Percentiles rank a stretch among this genome's conserved stretches.
phyloP scores from a whole-genome alignment of 2,888 invertebrate species.

The Calameuta pallipes region DNA sequence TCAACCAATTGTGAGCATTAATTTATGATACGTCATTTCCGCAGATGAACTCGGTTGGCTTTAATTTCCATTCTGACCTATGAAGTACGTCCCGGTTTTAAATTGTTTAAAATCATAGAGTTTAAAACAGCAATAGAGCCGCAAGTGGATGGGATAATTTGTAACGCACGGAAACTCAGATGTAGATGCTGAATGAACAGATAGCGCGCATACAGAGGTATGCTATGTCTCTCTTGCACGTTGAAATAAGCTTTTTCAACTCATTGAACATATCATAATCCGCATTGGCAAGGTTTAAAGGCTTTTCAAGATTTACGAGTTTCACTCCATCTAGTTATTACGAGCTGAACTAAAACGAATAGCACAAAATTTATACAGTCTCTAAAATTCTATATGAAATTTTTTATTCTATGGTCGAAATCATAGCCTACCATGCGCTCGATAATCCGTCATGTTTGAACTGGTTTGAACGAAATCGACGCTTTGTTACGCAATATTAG shows the following conservation, averaged over 20 bases:
- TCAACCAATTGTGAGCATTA: background rate
- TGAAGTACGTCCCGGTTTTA: conserved; percentile 6
- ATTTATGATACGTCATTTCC: background rate
- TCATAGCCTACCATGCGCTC: conserved; percentile 1
- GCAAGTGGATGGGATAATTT: background rate
- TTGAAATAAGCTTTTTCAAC: background rate
- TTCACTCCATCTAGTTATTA: background rate
- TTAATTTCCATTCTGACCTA: background rate
- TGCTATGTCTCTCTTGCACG: background rate
- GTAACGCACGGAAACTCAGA: background rate
- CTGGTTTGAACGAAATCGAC: conserved; percentile 18
- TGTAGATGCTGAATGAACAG: background rate
- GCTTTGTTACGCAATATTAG: conserved; percentile 20
- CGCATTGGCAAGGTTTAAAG: background rate
- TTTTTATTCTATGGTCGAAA: background rate
- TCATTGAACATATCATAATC: background rate
- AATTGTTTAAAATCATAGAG: background rate
- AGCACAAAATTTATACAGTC: background rate
- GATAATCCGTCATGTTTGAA: conserved; percentile 21
- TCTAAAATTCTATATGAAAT: background rate
- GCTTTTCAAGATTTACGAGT: background rate
- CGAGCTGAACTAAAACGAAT: background rate
- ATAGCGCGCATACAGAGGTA: background rate
- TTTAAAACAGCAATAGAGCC: background rate
- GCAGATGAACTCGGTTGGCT: background rate